Percentiles rank a stretch among this genome's conserved stretches.
Conservation (phyloP, 30 jellyfish, hydroid and myxozoan species). For the Aurelia aurita region DNA sequence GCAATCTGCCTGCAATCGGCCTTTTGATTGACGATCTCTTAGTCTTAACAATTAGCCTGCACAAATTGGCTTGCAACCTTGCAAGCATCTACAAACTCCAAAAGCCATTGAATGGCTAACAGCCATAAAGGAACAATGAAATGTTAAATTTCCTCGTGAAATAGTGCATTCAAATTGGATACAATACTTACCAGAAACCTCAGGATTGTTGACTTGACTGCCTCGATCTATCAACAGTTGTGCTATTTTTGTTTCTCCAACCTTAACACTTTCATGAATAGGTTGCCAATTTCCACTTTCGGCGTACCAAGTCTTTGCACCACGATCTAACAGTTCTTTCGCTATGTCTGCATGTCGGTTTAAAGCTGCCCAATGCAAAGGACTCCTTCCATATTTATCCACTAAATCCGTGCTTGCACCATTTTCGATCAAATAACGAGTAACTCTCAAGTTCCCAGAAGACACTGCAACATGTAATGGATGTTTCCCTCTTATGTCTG, state of each 20-base stretch:
- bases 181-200: background rate
- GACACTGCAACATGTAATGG: slow-evolving; percentile 69
- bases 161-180: background rate
- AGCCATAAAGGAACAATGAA: too few relatives aligned
- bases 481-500: slow-evolving; percentile 76
- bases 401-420: slow-evolving; percentile 50
- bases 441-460: slow-evolving; percentile 48
- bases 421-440: slow-evolving; percentile 42
- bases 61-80: too few relatives aligned
- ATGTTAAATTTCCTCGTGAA: background rate
- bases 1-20: too few relatives aligned
- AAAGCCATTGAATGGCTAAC: too few relatives aligned
- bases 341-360: slow-evolving; percentile 50
- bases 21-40: too few relatives aligned
- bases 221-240: slow-evolving; percentile 59
- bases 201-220: slow-evolving; percentile 23
- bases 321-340: slow-evolving; percentile 39
- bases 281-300: slow-evolving; percentile 82
- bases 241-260: slow-evolving; percentile 46
- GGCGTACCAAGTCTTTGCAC: slow-evolving; percentile 65
- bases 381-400: slow-evolving; percentile 68
- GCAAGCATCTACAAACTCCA: too few relatives aligned
- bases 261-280: slow-evolving; percentile 81
- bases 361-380: slow-evolving; percentile 87
- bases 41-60: too few relatives aligned